These are phyloP conservation scores for Microcebus tavaratra DNA, from an alignment of 2,113 vertebrate species.

Conservation along the genomic window DNA sequence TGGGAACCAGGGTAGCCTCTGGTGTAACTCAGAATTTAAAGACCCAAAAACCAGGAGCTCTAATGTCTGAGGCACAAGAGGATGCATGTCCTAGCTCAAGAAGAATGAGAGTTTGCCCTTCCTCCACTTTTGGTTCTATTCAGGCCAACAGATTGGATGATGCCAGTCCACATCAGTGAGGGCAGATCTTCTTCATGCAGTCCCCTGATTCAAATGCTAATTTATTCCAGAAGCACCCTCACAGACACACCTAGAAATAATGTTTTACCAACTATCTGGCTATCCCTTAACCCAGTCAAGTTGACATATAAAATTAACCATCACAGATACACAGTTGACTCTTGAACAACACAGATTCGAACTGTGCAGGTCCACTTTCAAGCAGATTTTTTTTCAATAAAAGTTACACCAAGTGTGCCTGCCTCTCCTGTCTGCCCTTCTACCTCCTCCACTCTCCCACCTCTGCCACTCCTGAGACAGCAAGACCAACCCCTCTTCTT, in stretches of 20 bases:
- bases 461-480: not conserved
- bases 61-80: not conserved
- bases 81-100: not conserved
- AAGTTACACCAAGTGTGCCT: not conserved
- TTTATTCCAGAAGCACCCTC: not conserved
- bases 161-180: not conserved
- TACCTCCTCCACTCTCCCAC: not conserved
- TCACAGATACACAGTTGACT: not conserved
- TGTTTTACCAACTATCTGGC: not conserved
- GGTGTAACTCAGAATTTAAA: not conserved
- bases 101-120: not conserved
- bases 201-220: not conserved
- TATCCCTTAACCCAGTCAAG: not conserved
- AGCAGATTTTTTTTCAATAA: not conserved
- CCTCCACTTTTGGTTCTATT: not conserved
- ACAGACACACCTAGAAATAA: not conserved
- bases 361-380: not conserved
- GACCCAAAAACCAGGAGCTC: not conserved
- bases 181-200: not conserved
- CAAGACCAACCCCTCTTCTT: not conserved
- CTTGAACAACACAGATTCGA: not conserved
- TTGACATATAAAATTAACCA: not conserved
- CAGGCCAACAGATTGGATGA: not conserved
- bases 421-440: not conserved
- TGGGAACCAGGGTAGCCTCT: not conserved